These are phyloP conservation scores for Miniopterus natalensis DNA, from an alignment of 2,113 vertebrate genomes.

Conservation along the genomic window DNA sequence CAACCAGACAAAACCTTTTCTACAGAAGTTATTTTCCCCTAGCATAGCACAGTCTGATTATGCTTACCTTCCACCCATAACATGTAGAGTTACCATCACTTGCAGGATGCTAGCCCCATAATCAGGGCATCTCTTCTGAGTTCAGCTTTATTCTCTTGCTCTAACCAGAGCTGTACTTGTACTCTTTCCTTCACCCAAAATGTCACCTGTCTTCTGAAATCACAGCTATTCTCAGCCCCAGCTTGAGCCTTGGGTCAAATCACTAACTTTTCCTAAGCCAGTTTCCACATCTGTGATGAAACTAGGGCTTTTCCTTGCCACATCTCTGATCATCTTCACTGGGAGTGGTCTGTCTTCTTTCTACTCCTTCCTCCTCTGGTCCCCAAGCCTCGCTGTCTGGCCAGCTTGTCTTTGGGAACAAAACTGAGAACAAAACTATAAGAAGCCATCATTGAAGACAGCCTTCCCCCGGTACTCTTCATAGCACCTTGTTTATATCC, in stretches of 20 bases:
- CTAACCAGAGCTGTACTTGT: not conserved
- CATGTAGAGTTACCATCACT: not conserved
- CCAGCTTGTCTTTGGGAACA: slow-evolving; percentile 25
- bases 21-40: not conserved
- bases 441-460: not conserved
- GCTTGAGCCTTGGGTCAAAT: not conserved
- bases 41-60: not conserved
- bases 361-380: not conserved
- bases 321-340: not conserved
- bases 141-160: not conserved
- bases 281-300: not conserved
- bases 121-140: not conserved
- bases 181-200: not conserved
- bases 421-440: not conserved
- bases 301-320: not conserved
- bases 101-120: not conserved
- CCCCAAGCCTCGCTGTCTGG: not conserved
- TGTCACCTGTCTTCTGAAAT: not conserved
- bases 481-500: not conserved
- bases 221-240: not conserved
- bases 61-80: not conserved
- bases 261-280: slow-evolving; percentile 8
- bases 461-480: not conserved
- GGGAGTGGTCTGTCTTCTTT: not conserved
- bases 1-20: not conserved